phyloP scores from a whole-genome alignment of 2,113 vertebrate species.

The Aegotheles bennettii region DNA sequence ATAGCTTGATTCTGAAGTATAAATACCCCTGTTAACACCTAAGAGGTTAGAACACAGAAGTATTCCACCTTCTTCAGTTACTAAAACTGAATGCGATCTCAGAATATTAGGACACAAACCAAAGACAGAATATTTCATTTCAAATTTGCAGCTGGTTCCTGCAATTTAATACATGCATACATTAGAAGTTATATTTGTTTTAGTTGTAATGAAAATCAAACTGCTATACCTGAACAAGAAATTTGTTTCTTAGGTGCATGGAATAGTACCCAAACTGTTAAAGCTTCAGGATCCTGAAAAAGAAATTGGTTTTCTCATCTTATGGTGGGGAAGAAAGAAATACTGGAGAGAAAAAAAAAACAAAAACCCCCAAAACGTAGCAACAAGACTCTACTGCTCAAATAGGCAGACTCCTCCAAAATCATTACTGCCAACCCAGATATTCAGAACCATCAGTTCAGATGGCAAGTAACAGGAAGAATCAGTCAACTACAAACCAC shows the following conservation, averaged over 20 bases:
- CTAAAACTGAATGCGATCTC: not conserved
- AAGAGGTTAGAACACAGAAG: not conserved
- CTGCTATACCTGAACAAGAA: slow-evolving; percentile 78
- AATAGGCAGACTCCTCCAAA: not conserved
- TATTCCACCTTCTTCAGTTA: not conserved
- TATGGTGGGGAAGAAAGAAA: not conserved
- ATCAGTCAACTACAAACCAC: not conserved
- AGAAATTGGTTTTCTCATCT: not conserved
- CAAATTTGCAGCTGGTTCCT: not conserved
- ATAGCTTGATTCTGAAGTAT: not conserved
- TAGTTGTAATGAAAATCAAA: not conserved
- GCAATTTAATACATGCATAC: not conserved
- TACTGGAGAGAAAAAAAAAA: not conserved
- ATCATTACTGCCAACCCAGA: not conserved
- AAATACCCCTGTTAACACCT: not conserved
- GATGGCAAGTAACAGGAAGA: not conserved
- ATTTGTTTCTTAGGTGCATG: slow-evolving; percentile 83
- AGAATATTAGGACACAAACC: not conserved
- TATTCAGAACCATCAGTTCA: not conserved
- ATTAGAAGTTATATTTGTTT: not conserved
- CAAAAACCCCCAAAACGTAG: not conserved
- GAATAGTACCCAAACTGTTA: slow-evolving; percentile 90
- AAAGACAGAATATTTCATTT: not conserved
- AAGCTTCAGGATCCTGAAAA: slow-evolving; percentile 83
- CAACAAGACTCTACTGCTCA: not conserved